Conservation (phyloP, 2,797 vertebrate genomes). For the Crenuchus spilurus region DNA sequence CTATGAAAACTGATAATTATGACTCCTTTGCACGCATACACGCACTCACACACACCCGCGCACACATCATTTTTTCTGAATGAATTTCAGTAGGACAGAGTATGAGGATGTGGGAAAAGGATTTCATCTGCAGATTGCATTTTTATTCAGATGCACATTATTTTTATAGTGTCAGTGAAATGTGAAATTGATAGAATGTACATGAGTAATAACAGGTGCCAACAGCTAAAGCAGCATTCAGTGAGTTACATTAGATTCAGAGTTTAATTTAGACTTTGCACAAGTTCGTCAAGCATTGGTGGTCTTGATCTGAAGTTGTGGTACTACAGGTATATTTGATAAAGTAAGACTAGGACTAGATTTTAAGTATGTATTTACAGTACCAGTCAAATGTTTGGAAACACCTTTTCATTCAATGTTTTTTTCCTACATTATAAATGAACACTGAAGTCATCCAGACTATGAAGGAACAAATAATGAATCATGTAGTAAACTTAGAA, state of each 20-base stretch:
- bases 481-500: no score
- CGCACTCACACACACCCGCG: background rate
- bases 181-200: background rate
- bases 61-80: background rate
- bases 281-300: background rate
- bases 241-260: background rate
- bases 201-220: background rate
- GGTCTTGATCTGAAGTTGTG: background rate
- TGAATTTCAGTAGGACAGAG: background rate
- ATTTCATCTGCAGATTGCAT: background rate
- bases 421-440: no score
- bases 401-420: no score
- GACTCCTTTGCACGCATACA: background rate
- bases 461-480: no score
- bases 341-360: background rate
- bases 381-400: no score
- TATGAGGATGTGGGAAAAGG: background rate
- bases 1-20: conserved; percentile 15
- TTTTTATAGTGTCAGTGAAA: conserved; percentile 9
- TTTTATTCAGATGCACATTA: background rate
- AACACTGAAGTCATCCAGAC: no score
- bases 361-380: no score
- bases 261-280: background rate
- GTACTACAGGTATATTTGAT: background rate
- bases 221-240: background rate